Evolutionary conservation across 2,888 invertebrate genomes (phyloP).

Genomic region (Aromia moschata): DNA sequence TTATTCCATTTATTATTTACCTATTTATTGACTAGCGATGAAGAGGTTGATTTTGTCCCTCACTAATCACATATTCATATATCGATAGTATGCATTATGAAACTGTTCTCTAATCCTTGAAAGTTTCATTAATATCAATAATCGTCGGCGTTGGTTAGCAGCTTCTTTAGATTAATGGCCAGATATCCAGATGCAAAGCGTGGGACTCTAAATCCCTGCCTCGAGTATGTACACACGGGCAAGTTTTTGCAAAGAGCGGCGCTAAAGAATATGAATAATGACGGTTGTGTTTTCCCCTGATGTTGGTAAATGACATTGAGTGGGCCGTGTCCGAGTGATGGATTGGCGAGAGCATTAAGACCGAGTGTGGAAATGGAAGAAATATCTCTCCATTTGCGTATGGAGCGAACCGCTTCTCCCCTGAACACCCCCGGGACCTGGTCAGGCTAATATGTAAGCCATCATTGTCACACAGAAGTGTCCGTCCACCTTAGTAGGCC

Average conservation of each 20-base stretch:
- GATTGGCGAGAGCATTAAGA: constrained; percentile 53
- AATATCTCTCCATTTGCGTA: constrained; percentile 61
- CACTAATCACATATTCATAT: too few species aligned
- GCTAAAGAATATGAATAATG: constrained; percentile 44
- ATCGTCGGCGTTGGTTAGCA: too few species aligned
- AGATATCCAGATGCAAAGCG: too few species aligned
- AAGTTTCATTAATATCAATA: too few species aligned
- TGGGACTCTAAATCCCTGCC: constrained; percentile 6
- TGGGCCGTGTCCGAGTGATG: constrained; percentile 52
- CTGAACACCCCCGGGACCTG: constrained; percentile 50
- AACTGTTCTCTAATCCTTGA: too few species aligned
- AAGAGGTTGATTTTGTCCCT: too few species aligned
- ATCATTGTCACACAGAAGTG: constrained; percentile 57
- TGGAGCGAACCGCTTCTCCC: constrained; percentile 34
- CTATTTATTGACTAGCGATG: too few species aligned
- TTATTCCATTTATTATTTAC: too few species aligned
- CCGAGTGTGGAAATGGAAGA: constrained; percentile 54
- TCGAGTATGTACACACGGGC: constrained; percentile 16
- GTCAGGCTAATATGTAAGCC: constrained; percentile 57
- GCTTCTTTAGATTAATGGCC: too few species aligned
- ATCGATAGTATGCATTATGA: too few species aligned
- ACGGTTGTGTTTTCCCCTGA: constrained; percentile 45
- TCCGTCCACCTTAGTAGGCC: constrained; percentile 49
- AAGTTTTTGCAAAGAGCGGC: constrained; percentile 33
- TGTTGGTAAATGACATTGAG: constrained; percentile 52